Conservation (phyloP, 2,113 vertebrate genomes). For the Sylvia atricapilla region DNA sequence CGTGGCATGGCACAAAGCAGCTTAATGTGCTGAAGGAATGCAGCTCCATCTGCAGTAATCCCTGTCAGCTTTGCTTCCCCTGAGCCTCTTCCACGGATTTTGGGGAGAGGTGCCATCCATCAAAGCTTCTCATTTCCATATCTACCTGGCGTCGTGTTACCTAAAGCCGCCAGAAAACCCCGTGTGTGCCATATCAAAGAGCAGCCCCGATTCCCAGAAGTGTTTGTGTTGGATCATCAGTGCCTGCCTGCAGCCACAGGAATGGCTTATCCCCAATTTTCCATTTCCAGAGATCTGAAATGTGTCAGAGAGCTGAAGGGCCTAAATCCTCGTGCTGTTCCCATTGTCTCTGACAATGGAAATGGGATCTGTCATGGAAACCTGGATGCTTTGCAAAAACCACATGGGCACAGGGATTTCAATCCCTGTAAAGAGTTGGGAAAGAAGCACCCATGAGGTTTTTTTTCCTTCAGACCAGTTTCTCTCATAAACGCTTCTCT, state of each 20-base stretch:
- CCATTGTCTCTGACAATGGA: neutral
- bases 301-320: neutral
- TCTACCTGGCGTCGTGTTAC: neutral
- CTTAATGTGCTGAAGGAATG: conserved; percentile 30
- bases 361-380: neutral
- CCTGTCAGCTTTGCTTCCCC: conserved; percentile 2
- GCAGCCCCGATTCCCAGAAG: neutral
- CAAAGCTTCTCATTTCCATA: conserved; percentile 37
- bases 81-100: neutral
- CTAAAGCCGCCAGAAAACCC: neutral
- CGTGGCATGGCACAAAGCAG: conserved; percentile 4
- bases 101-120: neutral
- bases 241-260: neutral
- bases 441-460: neutral
- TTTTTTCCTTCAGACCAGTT: neutral
- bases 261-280: neutral
- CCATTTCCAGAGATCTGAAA: neutral
- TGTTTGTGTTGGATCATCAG: neutral
- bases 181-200: neutral
- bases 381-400: neutral
- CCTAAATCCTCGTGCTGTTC: neutral
- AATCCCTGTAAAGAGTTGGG: fast-evolving
- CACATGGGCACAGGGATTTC: neutral
- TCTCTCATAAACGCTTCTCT: neutral
- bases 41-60: conserved; percentile 9